Evolutionary conservation across 2,888 invertebrate genomes (phyloP).

Genomic region (Sinotaia quadrata): DNA sequence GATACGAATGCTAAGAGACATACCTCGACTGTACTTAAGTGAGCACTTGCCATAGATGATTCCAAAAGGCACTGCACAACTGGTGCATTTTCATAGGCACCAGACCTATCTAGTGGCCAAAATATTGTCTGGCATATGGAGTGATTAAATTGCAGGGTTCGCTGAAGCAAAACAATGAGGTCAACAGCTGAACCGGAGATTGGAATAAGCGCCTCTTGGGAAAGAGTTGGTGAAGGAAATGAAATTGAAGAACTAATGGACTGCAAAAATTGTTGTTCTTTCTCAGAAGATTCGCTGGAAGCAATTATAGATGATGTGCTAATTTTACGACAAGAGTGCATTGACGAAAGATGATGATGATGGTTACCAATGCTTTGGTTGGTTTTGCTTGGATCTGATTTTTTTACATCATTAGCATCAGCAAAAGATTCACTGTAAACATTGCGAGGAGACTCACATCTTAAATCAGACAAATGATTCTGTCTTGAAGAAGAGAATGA

Average conservation of each 20-base stretch:
- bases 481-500: too few species aligned
- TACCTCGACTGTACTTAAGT: conserved; percentile 13
- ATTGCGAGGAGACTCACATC: too few species aligned
- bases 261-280: conserved; percentile 25
- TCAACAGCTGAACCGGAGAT: conserved; percentile 59
- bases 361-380: not conserved
- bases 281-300: not conserved
- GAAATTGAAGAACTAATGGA: conserved; percentile 31
- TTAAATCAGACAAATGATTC: too few species aligned
- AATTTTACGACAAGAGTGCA: not conserved
- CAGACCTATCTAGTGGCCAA: conserved; percentile 8
- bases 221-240: conserved; percentile 23
- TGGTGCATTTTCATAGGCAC: not conserved
- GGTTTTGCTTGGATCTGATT: not conserved
- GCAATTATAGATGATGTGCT: conserved; percentile 15
- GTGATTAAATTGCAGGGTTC: conserved; percentile 44
- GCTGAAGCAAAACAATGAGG: conserved; percentile 54
- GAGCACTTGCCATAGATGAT: not conserved
- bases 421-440: too few species aligned
- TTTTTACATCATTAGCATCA: too few species aligned
- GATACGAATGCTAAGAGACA: too few species aligned
- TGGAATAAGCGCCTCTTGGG: conserved; percentile 40
- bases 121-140: conserved; percentile 48
- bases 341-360: conserved; percentile 1
- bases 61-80: not conserved